These are phyloP conservation scores for silkworm (Bombyx mori) DNA, from an alignment of 1,140 invertebrate species.

Conservation along the genomic window DNA sequence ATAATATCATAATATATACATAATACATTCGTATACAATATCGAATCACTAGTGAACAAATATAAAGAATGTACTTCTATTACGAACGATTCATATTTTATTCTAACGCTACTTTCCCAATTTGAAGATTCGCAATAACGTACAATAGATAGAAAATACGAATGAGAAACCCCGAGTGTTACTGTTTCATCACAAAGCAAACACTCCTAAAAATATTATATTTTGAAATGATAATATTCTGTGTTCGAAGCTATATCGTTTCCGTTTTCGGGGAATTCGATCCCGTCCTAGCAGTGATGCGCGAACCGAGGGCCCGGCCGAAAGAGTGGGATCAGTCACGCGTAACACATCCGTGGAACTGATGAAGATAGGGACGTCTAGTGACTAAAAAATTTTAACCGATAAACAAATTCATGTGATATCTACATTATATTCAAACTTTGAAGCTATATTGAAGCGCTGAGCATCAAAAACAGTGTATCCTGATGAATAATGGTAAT, in stretches of 20 bases:
- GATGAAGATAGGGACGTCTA: slow-evolving; percentile 20
- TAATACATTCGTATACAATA: no score
- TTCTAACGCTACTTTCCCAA: no score
- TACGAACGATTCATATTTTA: no score
- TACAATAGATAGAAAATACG: no score
- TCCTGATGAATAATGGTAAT: no score
- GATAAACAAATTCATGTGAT: slow-evolving; percentile 4
- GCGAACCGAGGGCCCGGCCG: slow-evolving; percentile 23
- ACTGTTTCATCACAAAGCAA: no score
- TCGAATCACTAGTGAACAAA: no score
- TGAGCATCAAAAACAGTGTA: background rate
- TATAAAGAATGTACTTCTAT: no score
- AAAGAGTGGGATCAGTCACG: slow-evolving; percentile 35
- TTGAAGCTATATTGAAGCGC: background rate
- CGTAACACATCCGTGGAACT: slow-evolving; percentile 29
- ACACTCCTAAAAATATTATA: background rate
- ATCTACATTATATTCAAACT: background rate
- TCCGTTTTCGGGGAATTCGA: slow-evolving; percentile 38
- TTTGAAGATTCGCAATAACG: no score
- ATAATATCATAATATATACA: no score
- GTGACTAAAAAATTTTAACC: slow-evolving; percentile 31
- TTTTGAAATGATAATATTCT: slow-evolving; percentile 14
- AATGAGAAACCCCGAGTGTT: no score
- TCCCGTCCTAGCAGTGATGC: slow-evolving; percentile 31
- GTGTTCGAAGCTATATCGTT: slow-evolving; percentile 30